Conservation (phyloP, 2,797 vertebrate genomes). For the Perodicticus potto region DNA sequence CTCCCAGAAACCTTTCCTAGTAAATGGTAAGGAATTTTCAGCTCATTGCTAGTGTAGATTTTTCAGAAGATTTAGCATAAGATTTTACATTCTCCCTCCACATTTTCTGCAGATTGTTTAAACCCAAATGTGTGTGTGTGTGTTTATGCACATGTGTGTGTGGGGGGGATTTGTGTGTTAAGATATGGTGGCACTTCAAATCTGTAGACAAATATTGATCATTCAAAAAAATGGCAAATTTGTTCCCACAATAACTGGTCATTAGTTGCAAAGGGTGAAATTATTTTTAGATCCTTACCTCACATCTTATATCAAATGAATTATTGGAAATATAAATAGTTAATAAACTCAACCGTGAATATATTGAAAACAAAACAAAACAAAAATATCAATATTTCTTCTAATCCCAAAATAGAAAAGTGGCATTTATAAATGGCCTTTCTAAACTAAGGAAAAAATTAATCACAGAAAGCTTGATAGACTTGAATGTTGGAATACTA, state of each 20-base stretch:
- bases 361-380: background rate
- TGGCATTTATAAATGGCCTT: background rate
- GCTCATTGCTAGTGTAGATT: background rate
- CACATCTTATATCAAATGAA: background rate
- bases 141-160: background rate
- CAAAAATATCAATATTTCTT: background rate
- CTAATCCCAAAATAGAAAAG: background rate
- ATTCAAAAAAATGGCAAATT: background rate
- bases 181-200: background rate
- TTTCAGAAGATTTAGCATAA: background rate
- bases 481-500: background rate
- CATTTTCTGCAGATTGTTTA: background rate
- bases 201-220: background rate
- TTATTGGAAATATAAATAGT: background rate
- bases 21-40: background rate
- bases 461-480: background rate
- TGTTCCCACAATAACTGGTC: background rate
- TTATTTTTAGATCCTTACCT: background rate
- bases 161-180: background rate
- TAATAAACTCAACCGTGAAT: slow-evolving; percentile 7
- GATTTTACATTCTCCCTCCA: background rate
- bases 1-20: background rate
- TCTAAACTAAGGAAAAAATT: background rate
- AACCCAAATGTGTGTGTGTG: background rate
- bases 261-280: background rate